These are phyloP conservation scores for Acanthaster planci DNA, from an alignment of 35 echinoderm and acorn worm species.

Conservation along the genomic window DNA sequence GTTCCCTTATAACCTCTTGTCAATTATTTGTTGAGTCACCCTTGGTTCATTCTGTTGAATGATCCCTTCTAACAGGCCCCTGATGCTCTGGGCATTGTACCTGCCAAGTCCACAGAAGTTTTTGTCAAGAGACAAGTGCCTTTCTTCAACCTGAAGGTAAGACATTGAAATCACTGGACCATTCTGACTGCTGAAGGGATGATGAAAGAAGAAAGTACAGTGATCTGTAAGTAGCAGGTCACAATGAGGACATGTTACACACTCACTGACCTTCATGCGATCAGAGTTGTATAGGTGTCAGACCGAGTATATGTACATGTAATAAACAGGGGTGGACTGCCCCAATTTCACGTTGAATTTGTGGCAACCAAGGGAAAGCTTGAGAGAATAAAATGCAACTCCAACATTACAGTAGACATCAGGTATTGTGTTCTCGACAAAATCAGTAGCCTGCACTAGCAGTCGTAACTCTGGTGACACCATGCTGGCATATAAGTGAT, in stretches of 20 bases:
- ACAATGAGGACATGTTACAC: background rate
- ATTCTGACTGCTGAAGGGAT: background rate
- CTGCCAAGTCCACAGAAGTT: conserved; percentile 53
- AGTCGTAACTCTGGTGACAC: no score
- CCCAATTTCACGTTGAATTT: no score
- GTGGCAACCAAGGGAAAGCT: no score
- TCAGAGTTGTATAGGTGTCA: background rate
- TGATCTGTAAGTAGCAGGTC: background rate
- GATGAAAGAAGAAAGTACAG: background rate
- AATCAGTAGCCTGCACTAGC: no score
- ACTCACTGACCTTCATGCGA: background rate
- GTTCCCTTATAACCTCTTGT: no score
- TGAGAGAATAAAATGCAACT: no score
- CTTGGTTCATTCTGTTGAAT: background rate
- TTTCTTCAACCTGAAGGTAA: conserved; percentile 80
- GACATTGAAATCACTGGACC: background rate
- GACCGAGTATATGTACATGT: no score
- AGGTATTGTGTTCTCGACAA: no score
- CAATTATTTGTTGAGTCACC: background rate
- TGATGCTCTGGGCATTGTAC: conserved; percentile 87
- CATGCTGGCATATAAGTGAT: no score
- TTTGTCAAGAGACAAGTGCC: conserved; percentile 80
- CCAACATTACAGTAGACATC: no score
- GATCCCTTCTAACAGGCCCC: conserved; percentile 56
- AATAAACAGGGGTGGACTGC: no score